These are phyloP conservation scores for Anadara kagoshimensis DNA, from an alignment of 1,140 invertebrate genomes.

Conservation along the genomic window DNA sequence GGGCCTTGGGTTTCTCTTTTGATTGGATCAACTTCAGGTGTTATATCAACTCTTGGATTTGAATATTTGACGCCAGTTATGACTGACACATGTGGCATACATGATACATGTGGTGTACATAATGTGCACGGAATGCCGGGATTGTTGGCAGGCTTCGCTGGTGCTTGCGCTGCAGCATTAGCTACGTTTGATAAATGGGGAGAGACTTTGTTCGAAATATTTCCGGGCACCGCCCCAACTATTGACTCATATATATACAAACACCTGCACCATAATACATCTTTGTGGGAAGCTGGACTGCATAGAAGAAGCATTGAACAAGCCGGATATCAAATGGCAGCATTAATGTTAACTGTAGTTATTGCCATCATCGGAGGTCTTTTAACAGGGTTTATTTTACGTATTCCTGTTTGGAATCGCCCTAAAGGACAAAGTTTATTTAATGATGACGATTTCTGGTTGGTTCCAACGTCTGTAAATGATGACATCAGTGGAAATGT, in stretches of 20 bases:
- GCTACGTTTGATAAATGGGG: constrained; percentile 80
- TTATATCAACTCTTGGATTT: constrained; percentile 90
- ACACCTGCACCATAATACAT: constrained; percentile 37
- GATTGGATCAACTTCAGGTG: constrained; percentile 86
- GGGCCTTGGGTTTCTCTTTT: constrained; percentile 88
- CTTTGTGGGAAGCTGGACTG: constrained; percentile 74
- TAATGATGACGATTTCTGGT: no score
- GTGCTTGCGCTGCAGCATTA: constrained; percentile 83
- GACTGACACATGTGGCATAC: no score
- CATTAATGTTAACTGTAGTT: constrained; percentile 81
- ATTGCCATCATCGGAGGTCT: constrained; percentile 85
- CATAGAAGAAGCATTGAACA: constrained; percentile 82
- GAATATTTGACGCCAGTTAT: no score
- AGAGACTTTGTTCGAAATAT: constrained; percentile 76
- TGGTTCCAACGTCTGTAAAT: no score
- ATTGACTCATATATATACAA: constrained; percentile 46
- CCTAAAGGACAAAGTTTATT: no score
- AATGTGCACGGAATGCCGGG: constrained; percentile 98
- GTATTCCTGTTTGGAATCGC: no score
- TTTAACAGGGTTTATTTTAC: no score
- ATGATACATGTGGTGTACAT: no score
- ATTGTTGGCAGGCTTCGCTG: constrained; percentile 86
- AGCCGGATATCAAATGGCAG: constrained; percentile 85
- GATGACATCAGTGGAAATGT: no score
- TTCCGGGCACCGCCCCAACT: constrained; percentile 69